Base-by-base conservation (phyloP, 2,113 vertebrate species). In the Nettapus auritus region DNA sequence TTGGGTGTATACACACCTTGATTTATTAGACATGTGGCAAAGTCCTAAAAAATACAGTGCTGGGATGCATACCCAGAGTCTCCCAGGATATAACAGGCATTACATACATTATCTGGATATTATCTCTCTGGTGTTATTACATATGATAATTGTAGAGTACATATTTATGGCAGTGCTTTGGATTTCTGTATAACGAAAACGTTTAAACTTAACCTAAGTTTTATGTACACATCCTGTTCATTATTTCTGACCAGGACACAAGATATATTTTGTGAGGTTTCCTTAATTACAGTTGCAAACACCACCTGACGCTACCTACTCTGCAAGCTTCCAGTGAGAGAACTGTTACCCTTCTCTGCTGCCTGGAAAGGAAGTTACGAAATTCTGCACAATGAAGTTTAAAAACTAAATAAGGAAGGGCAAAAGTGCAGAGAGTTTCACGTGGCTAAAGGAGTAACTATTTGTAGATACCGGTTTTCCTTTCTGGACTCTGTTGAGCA, bases 161-260 rank as follows among this genome's bases (percentile, higher is more conserved):
- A 13, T 14, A 42, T 22, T 88, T 42, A 59, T 4, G 16, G 22
- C 22, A 40, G 7, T 46, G 60, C 55, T 64, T 75, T 34, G 86
- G 29, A 56, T 12, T 92, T 70, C 40, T 70, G 42, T 6, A 57
- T 11, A 77, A 5, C 68, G 13, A 6, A 5, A 63, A 82, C 8
- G 26, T 48, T 40, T 75, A 50, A 87, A 87, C 5, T 28, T 19
- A 31, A 8, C 34, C 11, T 5, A 22, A 13, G 13, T 28, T 57
- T 83, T 50, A 57, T 80, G 75, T 31, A 57, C 23, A 16, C 25
- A 9, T n/a, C 18, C 62, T 73, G 21, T 16, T 53, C 31, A 11
- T 36, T 40, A 11, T 2, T 64, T 26, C 14, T 63, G 76, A 20
- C 7, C 3, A 0, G 63, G 29, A 29, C 0, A 0, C 29, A 8